Conservation (phyloP, 2,888 invertebrate species). For the Dynastes grantii region DNA sequence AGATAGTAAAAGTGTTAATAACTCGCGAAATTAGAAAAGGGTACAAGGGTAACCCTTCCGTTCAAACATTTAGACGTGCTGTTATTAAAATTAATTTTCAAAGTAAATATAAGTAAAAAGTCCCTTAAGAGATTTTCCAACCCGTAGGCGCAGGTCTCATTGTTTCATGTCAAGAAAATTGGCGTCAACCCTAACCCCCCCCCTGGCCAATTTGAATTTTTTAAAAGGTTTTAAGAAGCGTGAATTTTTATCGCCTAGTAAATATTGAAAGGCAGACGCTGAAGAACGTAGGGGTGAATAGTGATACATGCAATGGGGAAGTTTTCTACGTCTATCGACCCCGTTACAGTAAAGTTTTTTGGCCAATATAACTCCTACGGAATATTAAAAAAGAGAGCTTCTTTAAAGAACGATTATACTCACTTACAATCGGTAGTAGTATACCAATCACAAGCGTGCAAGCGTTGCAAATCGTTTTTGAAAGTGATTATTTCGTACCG, state of each 20-base stretch:
- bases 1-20: slow-evolving; percentile 13
- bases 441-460: slow-evolving; percentile 31
- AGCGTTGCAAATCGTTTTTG: slow-evolving; percentile 43
- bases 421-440: slow-evolving; percentile 7
- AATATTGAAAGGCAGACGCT: slow-evolving; percentile 67
- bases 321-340: slow-evolving; percentile 24
- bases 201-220: slow-evolving; percentile 73
- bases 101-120: slow-evolving; percentile 64
- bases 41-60: slow-evolving; percentile 20
- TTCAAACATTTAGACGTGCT: slow-evolving; percentile 1
- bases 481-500: slow-evolving; percentile 44
- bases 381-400: slow-evolving; percentile 6
- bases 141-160: slow-evolving; percentile 67
- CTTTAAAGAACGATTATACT: too few relatives aligned
- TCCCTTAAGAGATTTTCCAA: slow-evolving; percentile 65
- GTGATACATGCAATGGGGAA: slow-evolving; percentile 51
- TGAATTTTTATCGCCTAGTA: slow-evolving; percentile 70
- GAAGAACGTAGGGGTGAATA: slow-evolving; percentile 54
- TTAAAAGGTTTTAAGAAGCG: slow-evolving; percentile 73
- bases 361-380: slow-evolving; percentile 6
- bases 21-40: slow-evolving; percentile 4
- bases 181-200: slow-evolving; percentile 73
- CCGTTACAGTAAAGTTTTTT: not conserved
- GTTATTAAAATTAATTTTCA: slow-evolving; percentile 58
- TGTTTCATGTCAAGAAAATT: slow-evolving; percentile 73